Evolutionary conservation across 2,113 vertebrate species (phyloP).

Genomic region (Calonectris borealis): DNA sequence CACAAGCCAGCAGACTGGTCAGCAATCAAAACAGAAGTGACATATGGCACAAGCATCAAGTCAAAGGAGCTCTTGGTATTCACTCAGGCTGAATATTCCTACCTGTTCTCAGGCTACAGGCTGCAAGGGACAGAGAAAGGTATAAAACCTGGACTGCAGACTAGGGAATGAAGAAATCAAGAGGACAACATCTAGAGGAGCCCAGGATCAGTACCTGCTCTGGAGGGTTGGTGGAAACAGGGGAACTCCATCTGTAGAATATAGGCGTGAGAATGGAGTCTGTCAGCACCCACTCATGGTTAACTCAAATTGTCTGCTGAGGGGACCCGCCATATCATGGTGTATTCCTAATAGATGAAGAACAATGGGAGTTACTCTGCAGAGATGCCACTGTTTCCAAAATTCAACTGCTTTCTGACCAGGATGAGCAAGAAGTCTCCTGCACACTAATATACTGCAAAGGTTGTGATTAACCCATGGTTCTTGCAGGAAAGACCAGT

Average conservation of each 20-base stretch:
- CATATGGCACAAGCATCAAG: neutral
- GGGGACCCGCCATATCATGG: slow-evolving; percentile 2
- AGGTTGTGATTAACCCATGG: neutral
- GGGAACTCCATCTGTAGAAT: slow-evolving; percentile 32
- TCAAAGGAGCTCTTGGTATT: neutral
- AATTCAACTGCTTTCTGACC: slow-evolving; percentile 3
- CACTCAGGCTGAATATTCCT: neutral
- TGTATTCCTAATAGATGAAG: slow-evolving; percentile 48
- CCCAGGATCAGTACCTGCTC: slow-evolving; percentile 40
- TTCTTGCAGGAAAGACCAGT: neutral
- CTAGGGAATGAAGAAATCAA: neutral
- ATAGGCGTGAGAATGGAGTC: slow-evolving; percentile 28
- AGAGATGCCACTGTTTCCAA: slow-evolving; percentile 27
- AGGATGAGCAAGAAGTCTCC: neutral
- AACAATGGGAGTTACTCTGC: slow-evolving; percentile 32
- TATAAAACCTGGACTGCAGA: neutral
- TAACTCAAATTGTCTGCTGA: slow-evolving; percentile 40
- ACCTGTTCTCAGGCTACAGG: neutral
- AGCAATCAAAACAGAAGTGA: neutral
- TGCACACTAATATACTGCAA: neutral
- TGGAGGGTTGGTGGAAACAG: slow-evolving; percentile 34
- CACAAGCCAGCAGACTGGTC: neutral
- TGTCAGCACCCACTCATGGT: slow-evolving; percentile 29
- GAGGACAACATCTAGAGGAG: slow-evolving; percentile 15
- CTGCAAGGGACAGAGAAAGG: neutral